A percentile compares a stretch with the other conserved stretches of the same genome.
phyloP scores from a whole-genome alignment of 2,797 vertebrate genomes.

The Sebastes oblongus region DNA sequence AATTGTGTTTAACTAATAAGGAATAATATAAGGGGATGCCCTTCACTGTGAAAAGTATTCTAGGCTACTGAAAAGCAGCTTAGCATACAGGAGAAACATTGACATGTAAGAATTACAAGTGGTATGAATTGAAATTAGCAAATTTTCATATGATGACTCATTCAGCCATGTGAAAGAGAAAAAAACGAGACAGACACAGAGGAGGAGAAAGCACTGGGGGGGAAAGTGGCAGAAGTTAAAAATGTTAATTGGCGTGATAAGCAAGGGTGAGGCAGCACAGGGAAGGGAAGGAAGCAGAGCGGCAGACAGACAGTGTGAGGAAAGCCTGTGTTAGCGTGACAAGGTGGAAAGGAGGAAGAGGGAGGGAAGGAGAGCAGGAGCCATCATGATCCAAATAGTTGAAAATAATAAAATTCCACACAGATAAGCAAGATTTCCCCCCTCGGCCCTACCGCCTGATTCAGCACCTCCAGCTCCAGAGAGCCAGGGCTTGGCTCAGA shows the following conservation, averaged over 20 bases:
- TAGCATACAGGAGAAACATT: background rate
- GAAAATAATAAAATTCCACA: conserved; percentile 80
- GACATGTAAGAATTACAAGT: background rate
- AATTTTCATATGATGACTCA: conserved; percentile 5
- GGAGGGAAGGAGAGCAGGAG: conserved; percentile 54
- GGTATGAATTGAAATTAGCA: background rate
- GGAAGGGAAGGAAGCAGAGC: conserved; percentile 70
- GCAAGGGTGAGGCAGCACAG: conserved; percentile 65
- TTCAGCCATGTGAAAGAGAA: background rate
- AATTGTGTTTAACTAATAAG: background rate
- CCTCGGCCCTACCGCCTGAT: conserved; percentile 49
- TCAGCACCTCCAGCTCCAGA: conserved; percentile 62
- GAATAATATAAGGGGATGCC: background rate
- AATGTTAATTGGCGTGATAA: conserved; percentile 77
- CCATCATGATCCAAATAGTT: conserved; percentile 69
- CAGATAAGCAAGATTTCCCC: conserved; percentile 77
- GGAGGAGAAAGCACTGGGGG: conserved; percentile 12
- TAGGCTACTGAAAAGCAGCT: background rate
- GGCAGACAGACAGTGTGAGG: conserved; percentile 58
- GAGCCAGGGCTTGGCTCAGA: conserved; percentile 35
- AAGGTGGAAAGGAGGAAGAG: conserved; percentile 72
- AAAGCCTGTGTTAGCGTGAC: conserved; percentile 75
- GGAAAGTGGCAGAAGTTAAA: conserved; percentile 63
- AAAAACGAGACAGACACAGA: conserved; percentile 16
- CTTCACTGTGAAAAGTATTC: background rate